phyloP scores from a whole-genome alignment of 2,113 vertebrate genomes.

The Mobula birostris region DNA sequence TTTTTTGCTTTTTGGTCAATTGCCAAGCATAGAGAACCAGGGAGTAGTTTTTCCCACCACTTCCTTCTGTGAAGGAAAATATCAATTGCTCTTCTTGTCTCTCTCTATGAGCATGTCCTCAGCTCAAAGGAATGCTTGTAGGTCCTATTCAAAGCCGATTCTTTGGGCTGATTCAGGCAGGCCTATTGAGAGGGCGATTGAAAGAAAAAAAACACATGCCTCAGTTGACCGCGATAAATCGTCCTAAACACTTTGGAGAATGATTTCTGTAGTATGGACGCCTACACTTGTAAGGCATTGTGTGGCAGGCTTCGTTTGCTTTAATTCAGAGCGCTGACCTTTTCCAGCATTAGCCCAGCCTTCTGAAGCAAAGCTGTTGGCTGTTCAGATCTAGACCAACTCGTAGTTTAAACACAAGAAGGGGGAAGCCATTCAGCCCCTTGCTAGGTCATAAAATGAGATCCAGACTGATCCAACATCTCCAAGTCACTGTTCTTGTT shows the following conservation, averaged over 20 bases:
- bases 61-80: neutral
- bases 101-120: neutral
- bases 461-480: too few relatives aligned
- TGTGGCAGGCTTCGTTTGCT: neutral
- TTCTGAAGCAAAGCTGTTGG: neutral
- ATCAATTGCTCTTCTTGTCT: conserved; percentile 17
- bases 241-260: neutral
- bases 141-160: neutral
- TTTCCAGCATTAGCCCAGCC: neutral
- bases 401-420: neutral
- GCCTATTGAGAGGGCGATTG: neutral
- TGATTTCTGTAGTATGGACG: neutral
- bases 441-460: neutral
- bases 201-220: neutral
- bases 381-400: neutral
- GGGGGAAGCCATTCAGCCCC: neutral
- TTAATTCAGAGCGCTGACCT: neutral
- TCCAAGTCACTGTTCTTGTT: too few relatives aligned
- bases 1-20: neutral
- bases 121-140: conserved; percentile 15
- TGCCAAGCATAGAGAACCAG: neutral
- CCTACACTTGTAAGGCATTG: neutral
- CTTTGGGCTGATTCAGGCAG: neutral
- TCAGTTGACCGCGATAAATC: neutral
- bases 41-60: neutral